Conservation (phyloP, 2,113 vertebrate genomes). For the Zingel zingel region DNA sequence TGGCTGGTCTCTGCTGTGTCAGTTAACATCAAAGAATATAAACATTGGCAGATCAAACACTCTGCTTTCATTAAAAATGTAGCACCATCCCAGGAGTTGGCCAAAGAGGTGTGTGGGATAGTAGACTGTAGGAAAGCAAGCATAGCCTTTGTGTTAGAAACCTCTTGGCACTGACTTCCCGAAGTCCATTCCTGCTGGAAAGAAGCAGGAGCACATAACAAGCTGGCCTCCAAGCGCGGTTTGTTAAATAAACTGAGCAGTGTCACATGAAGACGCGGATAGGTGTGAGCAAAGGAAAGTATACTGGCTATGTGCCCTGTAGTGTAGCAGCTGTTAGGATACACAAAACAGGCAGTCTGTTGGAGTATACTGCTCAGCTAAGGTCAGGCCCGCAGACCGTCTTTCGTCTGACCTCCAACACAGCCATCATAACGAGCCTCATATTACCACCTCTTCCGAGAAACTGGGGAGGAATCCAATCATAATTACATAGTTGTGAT, state of each 20-base stretch:
- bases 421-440: slow-evolving; percentile 70
- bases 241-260: slow-evolving; percentile 57
- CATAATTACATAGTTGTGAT: slow-evolving; percentile 81
- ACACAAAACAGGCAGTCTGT: slow-evolving; percentile 25
- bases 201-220: slow-evolving; percentile 50
- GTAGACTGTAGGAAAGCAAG: slow-evolving; percentile 50
- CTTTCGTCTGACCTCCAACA: slow-evolving; percentile 79
- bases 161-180: slow-evolving; percentile 58
- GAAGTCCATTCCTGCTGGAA: slow-evolving; percentile 54
- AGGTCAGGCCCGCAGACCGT: slow-evolving; percentile 68
- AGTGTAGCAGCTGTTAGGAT: slow-evolving; percentile 30
- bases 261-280: slow-evolving; percentile 27
- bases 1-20: slow-evolving; percentile 61
- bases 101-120: slow-evolving; percentile 64
- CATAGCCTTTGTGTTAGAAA: slow-evolving; percentile 23
- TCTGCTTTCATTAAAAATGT: slow-evolving; percentile 73
- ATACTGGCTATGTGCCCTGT: slow-evolving; percentile 19
- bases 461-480: slow-evolving; percentile 80
- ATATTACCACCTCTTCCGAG: slow-evolving; percentile 80
- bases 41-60: slow-evolving; percentile 76
- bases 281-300: slow-evolving; percentile 31
- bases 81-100: slow-evolving; percentile 61
- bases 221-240: slow-evolving; percentile 44
- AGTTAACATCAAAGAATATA: slow-evolving; percentile 71
- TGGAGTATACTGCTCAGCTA: slow-evolving; percentile 44